Base-by-base conservation (phyloP, 2,888 invertebrate genomes). In the Noctua pronuba region DNA sequence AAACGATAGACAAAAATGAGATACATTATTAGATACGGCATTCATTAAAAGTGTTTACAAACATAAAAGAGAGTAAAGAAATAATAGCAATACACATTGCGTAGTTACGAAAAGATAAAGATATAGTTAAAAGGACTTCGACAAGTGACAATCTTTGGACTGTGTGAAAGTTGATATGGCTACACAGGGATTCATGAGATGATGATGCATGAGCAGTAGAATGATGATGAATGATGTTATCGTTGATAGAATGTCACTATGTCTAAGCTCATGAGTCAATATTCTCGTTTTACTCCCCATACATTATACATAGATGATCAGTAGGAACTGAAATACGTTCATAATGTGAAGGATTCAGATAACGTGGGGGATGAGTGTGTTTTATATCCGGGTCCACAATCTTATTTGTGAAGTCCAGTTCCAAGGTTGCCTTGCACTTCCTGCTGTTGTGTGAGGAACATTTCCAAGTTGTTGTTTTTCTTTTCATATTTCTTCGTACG, bases 371-470 rank as follows among this genome's bases (percentile, higher is more conserved):
- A 46, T 82, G 82, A 1, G 62, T 68, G 6, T 82, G 83, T 1
- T 21, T 16, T 13, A 58, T 58, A 4, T 74, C 52, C 0, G 49
- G 35, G 2, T 55, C n/a, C 13, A 83, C 83, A 7, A 83, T 83
- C 11, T 49, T 35, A 28, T 74, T 75, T 0, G 2, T n/a, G 24
- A 52, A 64, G 16, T 83, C 67, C 31, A 82, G 38, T 52, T 83
- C 83, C 38, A 82, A 28, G 0, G 16, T 1, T 1, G 84, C 80
- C 28, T 49, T 84, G 64, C 84, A 84, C 13, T 75, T 81, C 38
- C n/a, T 81, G 7, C 84, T 77, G 21, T 60, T 77, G 24, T 84
- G 84, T 0, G 80, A 84, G 1, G 84, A 77, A 41, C 83, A 83
- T 74, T 80, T 84, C 84, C 83, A 84, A 10, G 41, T 35, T 18